Evolutionary conservation across 2,888 invertebrate species (phyloP).

Genomic region (Temnothorax unifasciatus): DNA sequence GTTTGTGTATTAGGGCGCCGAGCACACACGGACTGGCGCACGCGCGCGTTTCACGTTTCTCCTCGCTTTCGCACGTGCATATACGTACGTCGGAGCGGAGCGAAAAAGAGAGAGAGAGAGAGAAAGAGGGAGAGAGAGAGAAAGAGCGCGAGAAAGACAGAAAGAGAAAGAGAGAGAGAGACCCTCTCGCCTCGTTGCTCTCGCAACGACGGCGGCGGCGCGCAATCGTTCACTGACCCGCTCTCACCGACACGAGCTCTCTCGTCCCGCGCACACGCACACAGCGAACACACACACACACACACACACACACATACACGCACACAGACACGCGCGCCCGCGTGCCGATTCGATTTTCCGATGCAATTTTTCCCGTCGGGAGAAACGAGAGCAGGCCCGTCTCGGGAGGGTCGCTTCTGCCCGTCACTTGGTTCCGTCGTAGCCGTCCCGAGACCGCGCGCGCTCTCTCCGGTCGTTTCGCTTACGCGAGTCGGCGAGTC

Average conservation of each 20-base stretch:
- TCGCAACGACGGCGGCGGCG: constrained; percentile 62
- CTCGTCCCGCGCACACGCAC: background rate
- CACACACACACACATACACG: background rate
- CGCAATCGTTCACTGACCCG: constrained; percentile 73
- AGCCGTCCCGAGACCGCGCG: background rate
- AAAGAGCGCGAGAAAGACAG: constrained; percentile 13
- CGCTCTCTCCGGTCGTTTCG: constrained; percentile 5
- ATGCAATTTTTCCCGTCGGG: constrained; percentile 51
- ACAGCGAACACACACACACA: background rate
- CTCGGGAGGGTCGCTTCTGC: constrained; percentile 11
- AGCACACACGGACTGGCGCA: constrained; percentile 64
- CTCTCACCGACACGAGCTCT: constrained; percentile 56
- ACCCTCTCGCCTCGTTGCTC: constrained; percentile 62
- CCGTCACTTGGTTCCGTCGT: constrained; percentile 7
- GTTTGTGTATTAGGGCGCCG: constrained; percentile 24
- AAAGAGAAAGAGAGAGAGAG: constrained; percentile 6
- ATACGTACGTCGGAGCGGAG: constrained; percentile 51
- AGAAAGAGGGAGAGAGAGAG: background rate
- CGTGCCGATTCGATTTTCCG: constrained; percentile 54
- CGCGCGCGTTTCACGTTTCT: constrained; percentile 72
- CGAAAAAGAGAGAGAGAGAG: background rate
- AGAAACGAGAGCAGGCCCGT: constrained; percentile 43
- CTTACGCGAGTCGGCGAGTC: background rate
- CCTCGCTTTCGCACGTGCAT: constrained; percentile 70
- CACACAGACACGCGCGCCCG: background rate